phyloP scores from a whole-genome alignment of 1,140 invertebrate species.

The Phthorimaea operculella region DNA sequence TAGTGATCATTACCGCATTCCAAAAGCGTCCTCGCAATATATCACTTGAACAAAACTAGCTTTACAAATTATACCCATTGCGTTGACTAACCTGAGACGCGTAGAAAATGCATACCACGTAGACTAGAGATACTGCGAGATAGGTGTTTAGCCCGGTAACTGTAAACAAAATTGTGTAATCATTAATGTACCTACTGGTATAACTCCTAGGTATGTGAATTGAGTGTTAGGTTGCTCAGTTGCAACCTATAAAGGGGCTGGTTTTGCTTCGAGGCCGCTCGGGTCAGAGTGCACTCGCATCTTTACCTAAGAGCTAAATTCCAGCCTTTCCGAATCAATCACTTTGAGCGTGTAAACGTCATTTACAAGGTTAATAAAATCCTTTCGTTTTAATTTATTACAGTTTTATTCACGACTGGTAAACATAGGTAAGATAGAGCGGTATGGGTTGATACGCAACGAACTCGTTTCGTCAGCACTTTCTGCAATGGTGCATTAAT shows the following conservation, averaged over 20 bases:
- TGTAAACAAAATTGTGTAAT: conserved; percentile 31
- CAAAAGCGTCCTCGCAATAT: no score
- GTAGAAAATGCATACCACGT: conserved; percentile 93
- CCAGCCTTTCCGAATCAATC: neutral
- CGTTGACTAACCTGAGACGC: conserved; percentile 71
- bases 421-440: no score
- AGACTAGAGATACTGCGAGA: conserved; percentile 86
- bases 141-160: conserved; percentile 64
- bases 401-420: no score
- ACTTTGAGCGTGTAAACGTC: neutral
- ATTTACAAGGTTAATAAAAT: no score
- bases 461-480: no score
- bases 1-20: no score
- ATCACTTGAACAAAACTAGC: no score
- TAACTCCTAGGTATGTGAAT: neutral
- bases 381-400: no score
- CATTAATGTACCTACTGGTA: neutral
- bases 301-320: neutral
- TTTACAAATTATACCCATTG: no score
- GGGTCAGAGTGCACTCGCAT: neutral
- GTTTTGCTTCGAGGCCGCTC: neutral
- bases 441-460: no score
- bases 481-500: neutral
- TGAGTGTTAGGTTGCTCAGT: neutral
- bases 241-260: neutral